Conservation (phyloP, 2,113 vertebrate species). For the Ceratotherium simum region DNA sequence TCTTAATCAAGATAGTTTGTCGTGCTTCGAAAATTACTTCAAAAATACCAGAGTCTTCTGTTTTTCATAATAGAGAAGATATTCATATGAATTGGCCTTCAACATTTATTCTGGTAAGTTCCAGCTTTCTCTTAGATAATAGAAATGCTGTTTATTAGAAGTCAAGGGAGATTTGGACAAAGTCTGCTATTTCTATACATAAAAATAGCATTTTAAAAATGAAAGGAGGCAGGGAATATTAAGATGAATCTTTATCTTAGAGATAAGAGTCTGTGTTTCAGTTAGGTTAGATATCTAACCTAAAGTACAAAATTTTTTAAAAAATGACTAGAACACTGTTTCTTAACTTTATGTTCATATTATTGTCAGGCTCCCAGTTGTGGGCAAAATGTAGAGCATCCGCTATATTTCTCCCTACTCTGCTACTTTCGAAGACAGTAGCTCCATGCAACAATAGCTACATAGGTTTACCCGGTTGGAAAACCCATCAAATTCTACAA, state of each 20-base stretch:
- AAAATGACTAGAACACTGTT: not conserved
- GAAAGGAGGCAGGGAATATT: not conserved
- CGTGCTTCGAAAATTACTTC: not conserved
- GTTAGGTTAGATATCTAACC: not conserved
- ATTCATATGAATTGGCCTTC: not conserved
- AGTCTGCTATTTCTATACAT: not conserved
- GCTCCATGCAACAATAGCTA: not conserved
- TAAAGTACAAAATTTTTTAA: not conserved
- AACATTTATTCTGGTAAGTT: not conserved
- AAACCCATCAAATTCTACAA: not conserved
- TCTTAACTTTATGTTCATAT: not conserved
- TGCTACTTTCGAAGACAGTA: not conserved
- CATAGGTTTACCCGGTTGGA: not conserved
- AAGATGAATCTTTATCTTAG: not conserved
- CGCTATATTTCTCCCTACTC: not conserved
- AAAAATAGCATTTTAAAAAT: conserved; percentile 22
- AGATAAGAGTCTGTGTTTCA: not conserved
- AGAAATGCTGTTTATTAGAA: not conserved
- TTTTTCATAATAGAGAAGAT: not conserved
- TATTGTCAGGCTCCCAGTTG: not conserved
- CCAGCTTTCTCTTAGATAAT: not conserved
- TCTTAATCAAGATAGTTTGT: not conserved
- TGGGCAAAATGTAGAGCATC: not conserved
- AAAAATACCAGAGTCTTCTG: not conserved
- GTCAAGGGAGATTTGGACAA: not conserved